A percentile compares a stretch with the other conserved stretches of the same genome.
Conservation (phyloP, 2,888 invertebrate species). For the Hydriomena furcata region DNA sequence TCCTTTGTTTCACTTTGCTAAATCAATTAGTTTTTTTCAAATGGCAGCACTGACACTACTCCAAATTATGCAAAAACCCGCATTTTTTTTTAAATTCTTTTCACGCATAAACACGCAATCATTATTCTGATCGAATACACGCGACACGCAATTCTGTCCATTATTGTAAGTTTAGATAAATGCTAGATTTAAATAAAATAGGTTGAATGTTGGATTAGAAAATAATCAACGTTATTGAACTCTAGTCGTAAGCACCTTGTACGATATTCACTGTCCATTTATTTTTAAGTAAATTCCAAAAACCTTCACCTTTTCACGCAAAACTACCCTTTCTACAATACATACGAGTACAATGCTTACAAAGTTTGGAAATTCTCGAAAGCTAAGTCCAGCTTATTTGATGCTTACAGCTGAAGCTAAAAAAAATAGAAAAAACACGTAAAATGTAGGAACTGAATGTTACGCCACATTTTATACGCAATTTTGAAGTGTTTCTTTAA, state of each 20-base stretch:
- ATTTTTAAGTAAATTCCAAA: slow-evolving; percentile 21
- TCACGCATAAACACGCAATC: slow-evolving; percentile 44
- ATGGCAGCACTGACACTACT: neutral
- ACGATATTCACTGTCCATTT: slow-evolving; percentile 73
- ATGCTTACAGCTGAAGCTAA: slow-evolving; percentile 6
- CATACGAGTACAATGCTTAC: no score
- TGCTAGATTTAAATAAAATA: slow-evolving; percentile 40
- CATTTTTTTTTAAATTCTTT: slow-evolving; percentile 4
- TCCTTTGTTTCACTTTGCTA: neutral
- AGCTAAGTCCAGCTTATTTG: neutral
- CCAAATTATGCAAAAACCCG: neutral
- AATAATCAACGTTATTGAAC: slow-evolving; percentile 52
- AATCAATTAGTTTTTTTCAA: neutral
- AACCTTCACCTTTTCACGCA: neutral
- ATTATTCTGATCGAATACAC: slow-evolving; percentile 54
- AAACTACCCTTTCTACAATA: neutral
- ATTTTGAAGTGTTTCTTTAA: no score
- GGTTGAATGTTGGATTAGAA: slow-evolving; percentile 60
- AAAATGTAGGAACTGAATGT: no score
- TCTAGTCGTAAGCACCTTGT: slow-evolving; percentile 65
- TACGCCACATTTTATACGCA: no score
- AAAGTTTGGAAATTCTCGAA: no score
- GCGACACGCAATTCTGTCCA: slow-evolving; percentile 83
- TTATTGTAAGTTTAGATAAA: slow-evolving; percentile 62
- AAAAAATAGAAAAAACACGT: no score